Evolutionary conservation across 2,888 invertebrate species (phyloP), one percentile per base, ranked within the genome.

Genomic region (Nezara viridula): DNA sequence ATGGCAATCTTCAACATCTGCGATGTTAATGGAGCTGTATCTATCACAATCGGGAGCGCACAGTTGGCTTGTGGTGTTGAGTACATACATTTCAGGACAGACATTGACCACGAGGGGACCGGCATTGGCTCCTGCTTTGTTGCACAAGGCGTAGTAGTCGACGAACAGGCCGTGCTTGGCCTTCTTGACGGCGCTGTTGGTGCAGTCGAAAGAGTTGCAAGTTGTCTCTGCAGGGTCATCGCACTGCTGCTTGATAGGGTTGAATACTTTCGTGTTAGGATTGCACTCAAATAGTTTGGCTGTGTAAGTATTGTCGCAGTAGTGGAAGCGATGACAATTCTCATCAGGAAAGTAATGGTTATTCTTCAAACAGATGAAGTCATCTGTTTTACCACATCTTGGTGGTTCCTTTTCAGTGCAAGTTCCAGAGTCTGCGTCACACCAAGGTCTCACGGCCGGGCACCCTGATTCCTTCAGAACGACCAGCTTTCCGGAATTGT

Each of bases 21-120:
- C 49, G 2, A 89, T 85, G 40, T 89, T 73, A 1, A 90, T 89
- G 19, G 86, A 50, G 27, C n/a, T 73, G 24, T 88, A n/a, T 7
- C 37, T 81, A 3, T n/a, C n/a, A 32, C 90, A 90, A 3, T 86
- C 81, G 3, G 90, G 87, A 40, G 90, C 90, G 50, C 90, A 90
- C 12, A 32, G 14, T 60, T 90, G 90, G 49, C 88, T 90, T 3
- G 90, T 89, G 21, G 24, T 77, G 49, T 90, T 90, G 7, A 90
- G 88, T 27, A 89, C 86, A 66, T 89, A 89, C 19, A 49, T 88
- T 0, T 86, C 89, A 1, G 77, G 86, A 88, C 90, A 90, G 40
- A 86, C 49, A 55, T 89, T 77, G n/a, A 90, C 88, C 21, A 90
- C 89, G 1, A 86, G 4, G 7, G 89, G 89, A 16, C 12, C 40